Evolutionary conservation across 2,888 invertebrate genomes (phyloP), one percentile per base, ranked within the genome.

Genomic region (Apantesis nais): DNA sequence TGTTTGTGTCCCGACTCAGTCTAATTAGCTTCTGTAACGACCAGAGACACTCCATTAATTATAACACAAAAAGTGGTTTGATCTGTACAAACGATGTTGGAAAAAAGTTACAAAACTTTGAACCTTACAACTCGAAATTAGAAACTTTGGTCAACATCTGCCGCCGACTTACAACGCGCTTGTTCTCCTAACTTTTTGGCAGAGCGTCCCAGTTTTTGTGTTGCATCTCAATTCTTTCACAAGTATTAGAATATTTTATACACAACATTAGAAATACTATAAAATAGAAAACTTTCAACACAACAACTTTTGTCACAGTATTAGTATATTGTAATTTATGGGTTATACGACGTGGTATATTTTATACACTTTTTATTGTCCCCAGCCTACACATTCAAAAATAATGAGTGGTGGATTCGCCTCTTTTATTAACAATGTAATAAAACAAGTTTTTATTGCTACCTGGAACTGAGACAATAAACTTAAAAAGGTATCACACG

Each of bases 21-120:
- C 90, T 91, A 92, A 92, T 93, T 92, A 91, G 89, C 84, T 85
- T 78, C 84, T 84, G 84, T 88, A 88, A 88, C 88, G 88, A 89
- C 85, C 86, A 86, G 86, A 84, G 87, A 89, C 89, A 87, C 85
- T 87, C 87, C 90, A 92, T 92, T 92, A 90, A 91, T 92, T 90
- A 91, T 88, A 89, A 88, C 85, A 89, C 86, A 87, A 88, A 88
- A 84, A 78, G 83, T 77, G 85, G 87, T 86, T 88, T 86, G 84
- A 86, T 86, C 83, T 77, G 75, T 78, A 85, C 85, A 85, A 89
- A 87, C 86, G 85, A 86, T 81, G 83, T 81, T 82, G 80, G 80
- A 87, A 87, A 82, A 85, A 87, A 85, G 83, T 85, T 80, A 75
- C 78, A 80, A 82, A 85, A 76, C 77, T 78, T 77, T 64, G 52